phyloP scores from a whole-genome alignment of 35 echinoderm and acorn worm genomes.

The Patiria miniata region DNA sequence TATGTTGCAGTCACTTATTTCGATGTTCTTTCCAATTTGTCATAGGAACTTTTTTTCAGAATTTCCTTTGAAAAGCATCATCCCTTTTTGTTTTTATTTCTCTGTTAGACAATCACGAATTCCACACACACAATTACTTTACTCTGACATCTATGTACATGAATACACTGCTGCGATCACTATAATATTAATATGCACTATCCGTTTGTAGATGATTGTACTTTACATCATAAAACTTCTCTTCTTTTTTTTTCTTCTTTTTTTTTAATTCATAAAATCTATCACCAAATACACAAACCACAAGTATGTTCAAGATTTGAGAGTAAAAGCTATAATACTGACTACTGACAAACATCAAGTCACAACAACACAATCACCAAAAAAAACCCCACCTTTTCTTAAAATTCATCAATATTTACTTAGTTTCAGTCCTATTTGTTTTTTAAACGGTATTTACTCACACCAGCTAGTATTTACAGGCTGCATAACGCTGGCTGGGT shows the following conservation, averaged over 20 bases:
- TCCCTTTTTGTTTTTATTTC: not conserved
- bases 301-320: not conserved
- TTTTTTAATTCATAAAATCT: not conserved
- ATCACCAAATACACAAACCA: slow-evolving; percentile 12
- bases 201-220: not conserved
- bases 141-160: not conserved
- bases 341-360: not conserved
- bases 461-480: slow-evolving; percentile 10
- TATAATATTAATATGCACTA: not conserved
- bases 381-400: not conserved
- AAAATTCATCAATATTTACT: not conserved
- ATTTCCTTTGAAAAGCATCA: not conserved
- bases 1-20: too few species aligned
- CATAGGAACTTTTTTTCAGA: too few species aligned
- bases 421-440: too few species aligned
- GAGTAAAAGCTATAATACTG: slow-evolving; percentile 16
- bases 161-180: slow-evolving; percentile 11
- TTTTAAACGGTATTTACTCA: too few species aligned
- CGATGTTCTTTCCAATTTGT: too few species aligned
- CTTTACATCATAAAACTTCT: not conserved
- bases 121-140: slow-evolving; percentile 6
- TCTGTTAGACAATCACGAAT: not conserved
- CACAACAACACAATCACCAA: not conserved
- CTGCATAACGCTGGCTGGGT: not conserved
- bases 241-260: not conserved